Base-by-base conservation (phyloP, 1,140 invertebrate species). In the Aphis craccivora region DNA sequence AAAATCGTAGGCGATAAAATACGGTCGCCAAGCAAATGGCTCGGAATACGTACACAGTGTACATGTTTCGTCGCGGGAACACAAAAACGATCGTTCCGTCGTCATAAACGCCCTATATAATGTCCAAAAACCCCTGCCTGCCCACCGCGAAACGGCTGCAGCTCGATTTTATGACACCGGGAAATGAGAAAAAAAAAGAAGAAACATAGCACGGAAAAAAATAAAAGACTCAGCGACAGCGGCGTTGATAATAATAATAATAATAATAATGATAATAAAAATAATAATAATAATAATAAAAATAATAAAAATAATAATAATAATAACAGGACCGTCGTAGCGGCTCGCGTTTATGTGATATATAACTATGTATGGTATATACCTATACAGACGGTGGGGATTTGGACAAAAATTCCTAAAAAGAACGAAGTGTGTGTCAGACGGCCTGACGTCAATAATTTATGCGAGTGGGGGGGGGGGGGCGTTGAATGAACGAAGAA, bases 31-130 rank as follows among this genome's bases (percentile, higher is more conserved):
- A 93, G 45, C 48, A 86, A 93, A 86, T 86, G 91, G 76, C 48
- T 86, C 23, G 48, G 48, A 93, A 93, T 92, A 25, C 81, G n/a
- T 35, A 40, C 43, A 40, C 22, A 84, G 37, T 37, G 40, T 83
- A 83, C n/a, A 51, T 76, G n/a, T 48, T 81, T 20, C 43, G 76
- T 92, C 20, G 22, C 22, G 43, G 9, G 83, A 45, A 92, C 90
- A 48, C 76, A 51, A 55, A 93, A 55, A 84, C 81, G 81, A 93
- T 93, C 81, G 81, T 93, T 93, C 55, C n/a, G 4, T 51, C 35
- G 81, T 93, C 91, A 93, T 93, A 93, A 93, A 93, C 91, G 81
- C 35, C 81, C 25, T 86, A 51, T 83, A 83, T 93, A 84, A 93
- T 84, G 35, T 93, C n/a, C 35, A 7, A 55, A 53, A 30, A 51